Evolutionary conservation across 1,140 invertebrate genomes (phyloP).

Genomic region (Brachionus calyciflorus): DNA sequence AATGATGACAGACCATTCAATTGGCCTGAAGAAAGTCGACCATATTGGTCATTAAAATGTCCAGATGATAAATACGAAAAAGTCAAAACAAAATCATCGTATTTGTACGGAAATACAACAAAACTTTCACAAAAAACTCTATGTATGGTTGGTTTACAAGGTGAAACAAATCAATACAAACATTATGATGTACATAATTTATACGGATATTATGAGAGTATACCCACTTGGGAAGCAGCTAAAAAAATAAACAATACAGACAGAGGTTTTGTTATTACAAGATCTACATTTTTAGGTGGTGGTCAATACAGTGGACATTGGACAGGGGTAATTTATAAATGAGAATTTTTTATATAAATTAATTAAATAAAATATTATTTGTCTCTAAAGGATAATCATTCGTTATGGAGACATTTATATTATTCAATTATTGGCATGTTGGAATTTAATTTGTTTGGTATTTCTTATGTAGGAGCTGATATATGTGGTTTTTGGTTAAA

Average conservation of each 20-base stretch:
- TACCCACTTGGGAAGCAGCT: constrained; percentile 61
- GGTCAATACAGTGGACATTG: constrained; percentile 83
- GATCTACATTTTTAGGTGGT: constrained; percentile 76
- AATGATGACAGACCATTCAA: constrained; percentile 47
- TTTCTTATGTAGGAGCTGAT: constrained; percentile 77
- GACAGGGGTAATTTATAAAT: constrained; percentile 70
- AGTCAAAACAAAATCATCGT: constrained; percentile 63
- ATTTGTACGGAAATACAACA: constrained; percentile 63
- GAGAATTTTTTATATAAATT: not conserved
- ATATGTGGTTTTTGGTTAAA: constrained; percentile 82
- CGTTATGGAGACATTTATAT: constrained; percentile 56
- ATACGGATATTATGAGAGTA: constrained; percentile 50
- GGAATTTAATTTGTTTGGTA: constrained; percentile 42
- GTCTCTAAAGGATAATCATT: constrained; percentile 52
- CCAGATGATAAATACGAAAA: constrained; percentile 63
- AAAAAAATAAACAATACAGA: constrained; percentile 53
- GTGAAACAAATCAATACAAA: constrained; percentile 10
- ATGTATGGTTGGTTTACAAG: constrained; percentile 53
- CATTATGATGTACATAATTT: constrained; percentile 47
- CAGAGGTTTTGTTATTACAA: constrained; percentile 75
- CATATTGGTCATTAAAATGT: constrained; percentile 75
- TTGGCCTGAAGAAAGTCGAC: constrained; percentile 60
- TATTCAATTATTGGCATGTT: constrained; percentile 52
- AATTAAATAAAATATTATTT: not conserved
- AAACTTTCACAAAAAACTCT: constrained; percentile 53